Evolutionary conservation across 2,888 invertebrate genomes (phyloP).

Genomic region (Apodemia mormo): DNA sequence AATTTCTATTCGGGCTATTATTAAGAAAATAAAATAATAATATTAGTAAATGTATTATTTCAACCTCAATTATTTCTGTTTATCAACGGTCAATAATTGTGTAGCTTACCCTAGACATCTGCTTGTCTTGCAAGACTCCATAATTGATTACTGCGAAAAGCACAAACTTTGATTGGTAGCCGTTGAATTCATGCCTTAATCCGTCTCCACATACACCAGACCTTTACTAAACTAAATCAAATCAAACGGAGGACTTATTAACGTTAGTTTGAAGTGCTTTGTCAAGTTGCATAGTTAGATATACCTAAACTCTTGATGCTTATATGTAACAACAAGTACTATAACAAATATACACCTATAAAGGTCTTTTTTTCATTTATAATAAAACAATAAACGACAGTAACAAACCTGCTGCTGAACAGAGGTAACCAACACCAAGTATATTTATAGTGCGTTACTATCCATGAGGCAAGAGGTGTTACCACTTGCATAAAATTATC

Average conservation of each 20-base stretch:
- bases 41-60: too few species aligned
- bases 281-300: neutral
- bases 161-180: slow-evolving; percentile 61
- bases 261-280: slow-evolving; percentile 18
- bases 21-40: neutral
- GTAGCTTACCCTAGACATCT: slow-evolving; percentile 36
- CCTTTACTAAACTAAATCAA: slow-evolving; percentile 32
- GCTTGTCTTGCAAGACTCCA: slow-evolving; percentile 44
- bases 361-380: too few species aligned
- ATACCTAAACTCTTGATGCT: too few species aligned
- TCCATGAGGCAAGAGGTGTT: too few species aligned
- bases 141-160: slow-evolving; percentile 58
- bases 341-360: too few species aligned
- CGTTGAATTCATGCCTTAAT: slow-evolving; percentile 43
- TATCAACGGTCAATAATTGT: neutral
- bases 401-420: too few species aligned
- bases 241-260: slow-evolving; percentile 32
- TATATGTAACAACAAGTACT: too few species aligned
- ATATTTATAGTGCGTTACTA: too few species aligned
- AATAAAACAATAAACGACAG: too few species aligned
- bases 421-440: too few species aligned
- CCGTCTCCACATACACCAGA: slow-evolving; percentile 40
- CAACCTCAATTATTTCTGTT: neutral
- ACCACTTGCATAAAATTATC: too few species aligned
- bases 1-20: neutral